Conservation (phyloP, 92 coral and sea anemone genomes). For the Parazoanthus swiftii region DNA sequence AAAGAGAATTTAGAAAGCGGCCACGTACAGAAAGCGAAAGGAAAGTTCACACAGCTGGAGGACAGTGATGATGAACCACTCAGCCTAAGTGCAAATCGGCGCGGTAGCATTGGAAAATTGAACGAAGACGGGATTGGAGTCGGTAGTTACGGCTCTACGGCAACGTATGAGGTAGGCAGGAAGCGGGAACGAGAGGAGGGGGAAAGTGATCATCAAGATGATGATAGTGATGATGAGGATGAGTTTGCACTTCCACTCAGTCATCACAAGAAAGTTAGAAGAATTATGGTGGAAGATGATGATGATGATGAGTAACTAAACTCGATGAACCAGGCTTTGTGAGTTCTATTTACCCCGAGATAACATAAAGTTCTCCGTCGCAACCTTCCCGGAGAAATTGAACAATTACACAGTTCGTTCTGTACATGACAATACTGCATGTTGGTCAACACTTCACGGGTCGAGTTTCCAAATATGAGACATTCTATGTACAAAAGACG, state of each 20-base stretch:
- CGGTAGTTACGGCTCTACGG: background rate
- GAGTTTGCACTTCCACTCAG: conserved; percentile 48
- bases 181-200: conserved; percentile 48
- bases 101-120: background rate
- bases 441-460: background rate
- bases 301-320: conserved; percentile 44
- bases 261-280: conserved; percentile 55
- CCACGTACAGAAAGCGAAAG: conserved; percentile 30
- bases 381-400: background rate
- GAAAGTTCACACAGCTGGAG: conserved; percentile 29
- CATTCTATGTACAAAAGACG: background rate
- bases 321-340: background rate
- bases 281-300: conserved; percentile 55
- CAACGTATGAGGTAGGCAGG: conserved; percentile 9
- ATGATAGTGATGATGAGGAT: conserved; percentile 49
- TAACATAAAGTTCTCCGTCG: no score
- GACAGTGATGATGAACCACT: conserved; percentile 49
- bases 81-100: background rate
- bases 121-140: background rate
- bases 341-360: background rate
- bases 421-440: background rate
- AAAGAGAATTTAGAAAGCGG: background rate
- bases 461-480: background rate
- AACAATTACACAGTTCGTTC: background rate
- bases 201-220: conserved; percentile 14